A percentile compares a stretch with the other conserved stretches of the same genome.
Conservation (phyloP, 2,113 vertebrate genomes). For the Pseudonaja textilis region DNA sequence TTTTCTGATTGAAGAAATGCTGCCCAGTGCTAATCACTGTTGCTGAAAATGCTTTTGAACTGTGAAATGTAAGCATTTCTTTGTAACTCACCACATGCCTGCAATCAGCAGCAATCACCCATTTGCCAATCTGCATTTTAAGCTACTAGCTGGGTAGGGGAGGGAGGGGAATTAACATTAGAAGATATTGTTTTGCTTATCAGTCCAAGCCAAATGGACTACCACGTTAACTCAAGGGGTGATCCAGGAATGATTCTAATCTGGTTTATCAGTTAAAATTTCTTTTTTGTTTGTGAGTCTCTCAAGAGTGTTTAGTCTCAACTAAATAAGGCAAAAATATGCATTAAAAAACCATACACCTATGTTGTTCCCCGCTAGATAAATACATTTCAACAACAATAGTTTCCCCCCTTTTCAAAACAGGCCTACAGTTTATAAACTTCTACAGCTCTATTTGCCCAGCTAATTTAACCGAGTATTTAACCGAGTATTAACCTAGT, state of each 20-base stretch:
- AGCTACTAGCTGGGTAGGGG: background rate
- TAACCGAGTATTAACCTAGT: background rate
- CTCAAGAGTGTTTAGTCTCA: background rate
- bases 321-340: background rate
- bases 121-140: conserved; percentile 29
- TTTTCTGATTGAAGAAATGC: conserved; percentile 29
- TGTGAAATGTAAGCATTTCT: conserved; percentile 29
- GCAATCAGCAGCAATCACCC: conserved; percentile 44
- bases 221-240: conserved; percentile 47
- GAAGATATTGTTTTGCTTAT: conserved; percentile 27
- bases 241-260: conserved; percentile 43
- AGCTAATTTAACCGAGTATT: background rate
- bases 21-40: conserved; percentile 18
- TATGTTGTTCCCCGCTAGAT: too few species aligned
- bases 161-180: conserved; percentile 37
- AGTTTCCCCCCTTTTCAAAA: background rate
- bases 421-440: background rate
- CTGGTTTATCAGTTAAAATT: conserved; percentile 27
- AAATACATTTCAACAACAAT: background rate
- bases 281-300: conserved; percentile 8
- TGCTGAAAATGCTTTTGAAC: conserved; percentile 1
- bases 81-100: background rate
- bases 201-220: conserved; percentile 40
- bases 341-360: background rate
- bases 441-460: background rate